Conservation (phyloP, 2,888 invertebrate species). For the Aricia artaxerxes region DNA sequence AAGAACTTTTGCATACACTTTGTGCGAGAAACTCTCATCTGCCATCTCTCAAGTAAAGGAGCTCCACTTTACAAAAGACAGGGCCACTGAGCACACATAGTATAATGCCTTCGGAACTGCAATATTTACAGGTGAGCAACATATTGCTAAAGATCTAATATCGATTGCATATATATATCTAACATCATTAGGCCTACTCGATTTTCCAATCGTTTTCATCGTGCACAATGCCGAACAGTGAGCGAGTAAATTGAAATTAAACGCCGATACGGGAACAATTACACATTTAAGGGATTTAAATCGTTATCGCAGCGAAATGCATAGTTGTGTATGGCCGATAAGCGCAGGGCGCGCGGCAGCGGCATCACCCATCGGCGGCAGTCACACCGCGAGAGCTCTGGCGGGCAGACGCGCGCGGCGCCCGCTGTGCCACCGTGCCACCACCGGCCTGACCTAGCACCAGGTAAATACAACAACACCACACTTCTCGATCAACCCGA, state of each 20-base stretch:
- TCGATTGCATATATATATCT: too few species aligned
- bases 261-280: conserved; percentile 14
- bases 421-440: conserved; percentile 52
- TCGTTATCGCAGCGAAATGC: conserved; percentile 65
- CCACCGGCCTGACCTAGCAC: conserved; percentile 38
- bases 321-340: conserved; percentile 65
- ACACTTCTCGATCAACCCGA: conserved; percentile 42
- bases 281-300: conserved; percentile 50
- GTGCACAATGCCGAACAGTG: neutral
- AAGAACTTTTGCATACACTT: conserved; percentile 12
- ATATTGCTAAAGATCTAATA: neutral
- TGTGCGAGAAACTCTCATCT: conserved; percentile 3
- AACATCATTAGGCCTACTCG: neutral
- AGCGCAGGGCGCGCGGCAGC: conserved; percentile 60
- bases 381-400: conserved; percentile 70
- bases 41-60: neutral
- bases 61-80: neutral
- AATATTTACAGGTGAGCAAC: too few species aligned
- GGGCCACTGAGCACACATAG: neutral
- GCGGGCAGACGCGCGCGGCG: conserved; percentile 74
- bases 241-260: conserved; percentile 15
- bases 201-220: neutral
- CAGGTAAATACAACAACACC: conserved; percentile 64
- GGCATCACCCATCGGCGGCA: conserved; percentile 69
- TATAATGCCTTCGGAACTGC: neutral